These are phyloP conservation scores for Tetheella fluctuosa DNA, from an alignment of 2,888 invertebrate species.

Conservation along the genomic window DNA sequence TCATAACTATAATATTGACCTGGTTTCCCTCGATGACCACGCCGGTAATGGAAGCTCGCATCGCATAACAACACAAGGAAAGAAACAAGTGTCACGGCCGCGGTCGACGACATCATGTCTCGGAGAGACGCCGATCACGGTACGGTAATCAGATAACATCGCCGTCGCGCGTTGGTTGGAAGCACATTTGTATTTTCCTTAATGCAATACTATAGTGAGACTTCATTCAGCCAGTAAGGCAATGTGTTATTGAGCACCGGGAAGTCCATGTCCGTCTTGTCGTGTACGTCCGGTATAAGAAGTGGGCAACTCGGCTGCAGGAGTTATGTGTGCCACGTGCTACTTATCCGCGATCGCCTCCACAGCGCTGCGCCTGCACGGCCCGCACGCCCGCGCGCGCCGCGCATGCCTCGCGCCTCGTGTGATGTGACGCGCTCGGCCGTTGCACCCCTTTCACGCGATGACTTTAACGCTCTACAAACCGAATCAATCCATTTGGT, in stretches of 20 bases:
- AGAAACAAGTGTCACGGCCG: conserved; percentile 46
- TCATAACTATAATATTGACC: conserved; percentile 26
- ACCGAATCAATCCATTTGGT: conserved; percentile 65
- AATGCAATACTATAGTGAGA: background rate
- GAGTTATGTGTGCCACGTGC: conserved; percentile 76
- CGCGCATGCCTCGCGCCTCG: conserved; percentile 28
- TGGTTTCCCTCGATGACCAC: conserved; percentile 22
- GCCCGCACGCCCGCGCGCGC: background rate
- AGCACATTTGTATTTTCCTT: background rate
- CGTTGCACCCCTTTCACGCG: conserved; percentile 82
- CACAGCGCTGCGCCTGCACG: background rate
- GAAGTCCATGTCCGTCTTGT: conserved; percentile 61
- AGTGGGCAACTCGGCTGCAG: conserved; percentile 68
- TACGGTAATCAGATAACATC: background rate
- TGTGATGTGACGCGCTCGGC: conserved; percentile 61
- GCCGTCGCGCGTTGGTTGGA: background rate
- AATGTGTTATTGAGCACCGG: conserved; percentile 43
- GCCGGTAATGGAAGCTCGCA: conserved; percentile 18
- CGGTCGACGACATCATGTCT: conserved; percentile 41
- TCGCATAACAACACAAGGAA: conserved; percentile 33
- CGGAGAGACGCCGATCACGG: background rate
- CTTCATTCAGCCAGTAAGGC: background rate
- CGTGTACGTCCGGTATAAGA: conserved; percentile 64
- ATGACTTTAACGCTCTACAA: conserved; percentile 79
- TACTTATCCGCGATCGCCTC: conserved; percentile 47